A percentile compares a stretch with the other conserved stretches of the same genome.
Conservation (phyloP, 2,888 invertebrate species). For the Gerris lacustris region DNA sequence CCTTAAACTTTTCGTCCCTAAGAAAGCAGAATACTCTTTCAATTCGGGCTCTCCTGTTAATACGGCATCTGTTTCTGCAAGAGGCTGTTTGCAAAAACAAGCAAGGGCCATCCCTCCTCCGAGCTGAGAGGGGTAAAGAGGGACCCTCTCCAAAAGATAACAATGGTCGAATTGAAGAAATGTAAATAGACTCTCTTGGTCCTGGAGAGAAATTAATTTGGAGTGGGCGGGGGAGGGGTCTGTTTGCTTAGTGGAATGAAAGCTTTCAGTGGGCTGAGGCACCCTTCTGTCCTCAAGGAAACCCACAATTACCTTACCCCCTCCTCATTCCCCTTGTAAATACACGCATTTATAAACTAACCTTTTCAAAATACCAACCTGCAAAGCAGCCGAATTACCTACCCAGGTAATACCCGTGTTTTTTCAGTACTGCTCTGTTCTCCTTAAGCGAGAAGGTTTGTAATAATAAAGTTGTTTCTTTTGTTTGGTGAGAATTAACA, state of each 20-base stretch:
- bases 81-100: neutral
- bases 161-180: slow-evolving; percentile 28
- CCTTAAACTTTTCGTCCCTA: too few relatives aligned
- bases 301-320: neutral
- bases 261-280: slow-evolving; percentile 7
- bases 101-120: neutral
- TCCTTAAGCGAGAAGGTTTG: too few relatives aligned
- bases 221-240: slow-evolving; percentile 20
- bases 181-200: slow-evolving; percentile 24
- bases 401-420: too few relatives aligned
- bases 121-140: neutral
- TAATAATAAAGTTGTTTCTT: too few relatives aligned
- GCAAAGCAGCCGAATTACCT: too few relatives aligned
- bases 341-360: neutral
- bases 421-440: too few relatives aligned
- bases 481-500: too few relatives aligned
- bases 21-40: neutral
- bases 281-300: slow-evolving; percentile 14
- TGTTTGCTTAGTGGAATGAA: slow-evolving; percentile 31
- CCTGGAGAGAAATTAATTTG: slow-evolving; percentile 29
- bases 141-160: slow-evolving; percentile 25
- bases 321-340: neutral
- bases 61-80: neutral
- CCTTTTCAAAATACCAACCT: neutral
- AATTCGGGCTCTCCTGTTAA: neutral